Evolutionary conservation across 2,797 vertebrate genomes (phyloP).

Genomic region (Thamnophis elegans): DNA sequence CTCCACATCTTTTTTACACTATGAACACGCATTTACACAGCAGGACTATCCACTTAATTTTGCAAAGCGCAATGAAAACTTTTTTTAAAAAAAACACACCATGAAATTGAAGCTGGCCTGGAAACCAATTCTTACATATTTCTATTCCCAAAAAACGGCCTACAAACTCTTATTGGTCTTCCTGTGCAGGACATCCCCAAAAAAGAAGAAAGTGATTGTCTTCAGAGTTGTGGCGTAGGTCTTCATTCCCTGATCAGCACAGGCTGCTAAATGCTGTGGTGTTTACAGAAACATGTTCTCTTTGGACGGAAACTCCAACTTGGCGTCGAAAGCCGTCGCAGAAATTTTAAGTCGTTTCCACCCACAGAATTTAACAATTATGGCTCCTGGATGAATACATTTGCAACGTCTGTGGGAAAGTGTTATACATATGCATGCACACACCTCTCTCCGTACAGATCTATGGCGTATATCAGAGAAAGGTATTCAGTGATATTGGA

Average conservation of each 20-base stretch:
- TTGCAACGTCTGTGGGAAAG: conserved; percentile 27
- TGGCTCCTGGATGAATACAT: background rate
- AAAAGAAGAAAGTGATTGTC: background rate
- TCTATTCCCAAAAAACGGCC: background rate
- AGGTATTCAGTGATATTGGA: conserved; percentile 43
- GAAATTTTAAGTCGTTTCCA: conserved; percentile 33
- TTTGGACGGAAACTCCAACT: conserved; percentile 44
- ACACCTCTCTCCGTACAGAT: conserved; percentile 6
- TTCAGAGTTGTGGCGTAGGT: background rate
- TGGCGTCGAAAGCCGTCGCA: conserved; percentile 2
- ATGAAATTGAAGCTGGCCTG: background rate
- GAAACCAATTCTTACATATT: background rate
- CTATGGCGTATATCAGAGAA: conserved; percentile 41
- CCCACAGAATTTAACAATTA: conserved; percentile 30
- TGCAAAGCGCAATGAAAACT: background rate
- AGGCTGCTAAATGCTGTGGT: conserved; percentile 50
- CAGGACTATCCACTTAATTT: background rate
- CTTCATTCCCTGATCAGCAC: conserved; percentile 36
- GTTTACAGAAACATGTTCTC: conserved; percentile 61
- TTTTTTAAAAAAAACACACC: too few species aligned
- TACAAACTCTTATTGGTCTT: conserved; percentile 10
- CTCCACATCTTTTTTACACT: too few species aligned
- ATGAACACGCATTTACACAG: background rate
- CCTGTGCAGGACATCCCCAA: conserved; percentile 46
- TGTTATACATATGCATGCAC: conserved; percentile 38